Conservation (phyloP, 2,797 vertebrate genomes). For the Parambassis ranga region DNA sequence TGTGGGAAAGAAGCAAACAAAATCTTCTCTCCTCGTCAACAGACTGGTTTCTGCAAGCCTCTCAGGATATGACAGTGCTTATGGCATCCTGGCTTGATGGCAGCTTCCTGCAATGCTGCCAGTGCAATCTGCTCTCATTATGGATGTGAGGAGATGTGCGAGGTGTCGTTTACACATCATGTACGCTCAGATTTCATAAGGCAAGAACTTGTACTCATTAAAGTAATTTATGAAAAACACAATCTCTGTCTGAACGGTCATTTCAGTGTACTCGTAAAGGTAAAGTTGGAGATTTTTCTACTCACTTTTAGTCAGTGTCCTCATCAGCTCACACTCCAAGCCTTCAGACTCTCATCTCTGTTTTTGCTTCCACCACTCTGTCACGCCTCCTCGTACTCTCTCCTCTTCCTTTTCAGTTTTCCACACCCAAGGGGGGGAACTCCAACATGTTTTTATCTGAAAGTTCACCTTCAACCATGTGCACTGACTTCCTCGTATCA, state of each 20-base stretch:
- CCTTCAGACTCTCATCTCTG: not conserved
- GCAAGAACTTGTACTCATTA: conserved; percentile 5
- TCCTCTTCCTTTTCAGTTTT: not conserved
- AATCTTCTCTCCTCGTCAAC: conserved; percentile 25
- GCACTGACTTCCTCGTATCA: conserved; percentile 26
- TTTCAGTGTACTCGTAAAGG: not conserved
- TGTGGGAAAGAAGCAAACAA: conserved; percentile 43
- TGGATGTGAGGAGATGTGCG: conserved; percentile 23
- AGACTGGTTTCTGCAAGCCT: conserved; percentile 16
- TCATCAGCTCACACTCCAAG: conserved; percentile 11
- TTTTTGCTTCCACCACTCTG: conserved; percentile 4
- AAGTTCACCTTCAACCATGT: not conserved
- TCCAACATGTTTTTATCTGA: conserved; percentile 5
- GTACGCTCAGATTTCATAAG: not conserved
- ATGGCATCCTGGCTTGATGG: conserved; percentile 15
- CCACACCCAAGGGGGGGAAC: conserved; percentile 30
- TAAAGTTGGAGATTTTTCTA: conserved; percentile 4
- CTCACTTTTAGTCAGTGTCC: conserved; percentile 42
- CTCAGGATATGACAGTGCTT: conserved; percentile 30
- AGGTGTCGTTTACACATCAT: conserved; percentile 19
- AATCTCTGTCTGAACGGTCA: not conserved
- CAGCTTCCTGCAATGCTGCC: conserved; percentile 33
- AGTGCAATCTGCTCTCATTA: conserved; percentile 44
- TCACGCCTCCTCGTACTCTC: conserved; percentile 10
- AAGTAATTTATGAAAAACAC: not conserved